Base-by-base conservation (phyloP, 1,140 invertebrate genomes). In the Saccostrea cuccullata region DNA sequence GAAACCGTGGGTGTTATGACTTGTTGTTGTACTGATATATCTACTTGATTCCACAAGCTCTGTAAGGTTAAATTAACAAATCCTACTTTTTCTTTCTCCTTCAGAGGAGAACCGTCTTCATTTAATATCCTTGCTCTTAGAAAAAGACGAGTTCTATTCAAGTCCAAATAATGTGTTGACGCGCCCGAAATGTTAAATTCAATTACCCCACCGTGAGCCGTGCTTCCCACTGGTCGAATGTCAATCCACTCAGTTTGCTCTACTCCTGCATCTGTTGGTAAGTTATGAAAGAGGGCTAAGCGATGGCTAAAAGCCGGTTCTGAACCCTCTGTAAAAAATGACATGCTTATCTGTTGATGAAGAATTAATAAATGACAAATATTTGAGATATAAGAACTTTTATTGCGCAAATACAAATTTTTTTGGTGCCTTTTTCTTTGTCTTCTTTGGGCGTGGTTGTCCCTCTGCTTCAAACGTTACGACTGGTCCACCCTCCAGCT, bases 1-100 rank as follows among this genome's bases (percentile, higher is more conserved):
- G 84, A 85, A 36, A 85, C 58, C 12, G 84, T 85, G n/a, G 84
- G 84, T 4, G 84, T 58, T 26, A 85, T 60, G n/a, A 36, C 58
- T 85, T 85, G 84, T 26, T 85, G 84, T 85, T 85, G 84, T n/a
- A 85, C 30, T 26, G 55, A 36, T 5, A 85, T 30, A 60, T 85
- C 84, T 60, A 85, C 84, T 56, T 85, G 84, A 40, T 60, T 67
- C 56, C 84, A 85, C 56, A 85, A 85, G n/a, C 84, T 85, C 36
- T 85, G 84, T 30, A 85, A 85, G n/a, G 84, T 60, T 85, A 85
- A 64, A 85, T 85, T 85, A 20, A 85, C 23, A 64, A 85, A 85
- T 58, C 84, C 84, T 6, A 85, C 58, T 60, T 85, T 85, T 20
- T 85, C 84, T 60, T 30, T 85, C 6, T n/a, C 20, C 15, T 60